Base-by-base conservation (phyloP, 1,140 invertebrate species). In the Acromyrmex heyeri region DNA sequence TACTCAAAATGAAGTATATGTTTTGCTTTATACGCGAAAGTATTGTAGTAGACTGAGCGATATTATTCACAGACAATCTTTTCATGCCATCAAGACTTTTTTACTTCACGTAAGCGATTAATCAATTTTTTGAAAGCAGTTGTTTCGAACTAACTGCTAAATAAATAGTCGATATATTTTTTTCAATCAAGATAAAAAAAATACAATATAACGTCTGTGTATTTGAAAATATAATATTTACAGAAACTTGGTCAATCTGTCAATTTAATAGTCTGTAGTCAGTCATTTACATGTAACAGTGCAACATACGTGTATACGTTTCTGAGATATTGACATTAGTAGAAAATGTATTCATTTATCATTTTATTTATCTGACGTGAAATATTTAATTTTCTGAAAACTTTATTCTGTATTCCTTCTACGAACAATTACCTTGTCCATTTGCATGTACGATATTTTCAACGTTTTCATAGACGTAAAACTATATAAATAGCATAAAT, bases 401-500 rank as follows among this genome's bases (percentile, higher is more conserved):
- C 21, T 50, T 50, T 55, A 18, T n/a, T 34, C 18, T 65, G 10
- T 57, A 57, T 70, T 27, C 30, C 18, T 38, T 48, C 55, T 48
- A 69, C 10, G 4, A 30, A 30, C 30, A 70, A 81, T 70, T 81
- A 55, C 21, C 48, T 57, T 62, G 16, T 62, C 38, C 2, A 55
- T 59, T 55, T 44, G 18, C 18, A 21, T 44, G 2, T 24, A 81
- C 12, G 50, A 50, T 55, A 81, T 57, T 70, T 81, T 81, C 64
- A 70, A 21, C 30, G 44, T 44, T 70, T 70, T 53, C 30, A 57
- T 79, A 79, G 14, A 55, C 38, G 30, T 81, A 81, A 69, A 81
- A 81, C 64, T 70, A 48, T 57, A 69, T 59, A 81, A 81, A 79
- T 53, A 79, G 34, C 50, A 21, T 16, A 38, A 81, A 81, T 81